Base-by-base conservation (phyloP, 2,888 invertebrate species). In the Hypomecis punctinalis region DNA sequence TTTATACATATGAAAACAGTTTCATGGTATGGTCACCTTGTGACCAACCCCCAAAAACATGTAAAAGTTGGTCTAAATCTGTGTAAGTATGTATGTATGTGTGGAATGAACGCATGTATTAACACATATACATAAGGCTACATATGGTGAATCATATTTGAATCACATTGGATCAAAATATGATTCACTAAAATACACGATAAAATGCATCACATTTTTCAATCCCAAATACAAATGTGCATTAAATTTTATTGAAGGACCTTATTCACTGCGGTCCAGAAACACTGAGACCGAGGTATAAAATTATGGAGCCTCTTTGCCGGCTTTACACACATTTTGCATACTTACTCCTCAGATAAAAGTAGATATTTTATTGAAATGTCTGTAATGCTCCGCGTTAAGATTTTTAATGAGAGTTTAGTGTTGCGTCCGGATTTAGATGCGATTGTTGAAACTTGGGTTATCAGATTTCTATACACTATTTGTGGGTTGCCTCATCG, bases 291-390 rank as follows among this genome's bases (percentile, higher is more conserved):
- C 58, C 77, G 78, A 80, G 77, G 82, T 83, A 85, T 85, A 84
- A 73, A 73, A 81, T 83, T 84, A 83, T 82, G 80, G 80, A 75
- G 79, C 47, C 80, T 83, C 76, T 79, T 77, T 75, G 80, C 82
- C 76, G 79, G 76, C 78, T 82, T 79, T 79, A 82, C 83, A 81
- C 73, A 82, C 83, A 81, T 84, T 85, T 85, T 82, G 85, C 84
- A 83, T 85, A 85, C 83, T 82, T 79, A 82, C 78, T 77, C 72
- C 73, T 73, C 75, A 81, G 84, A 84, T 85, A 84, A 84, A 82
- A 82, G 77, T 80, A 80, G 83, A 80, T 73, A 77, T 83, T 84
- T 85, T 82, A 84, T 81, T 81, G 82, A 79, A 83, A 81, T 80
- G 80, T 79, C 82, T 80, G 78, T 76, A 76, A 80, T 80, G 78